Percentiles rank a stretch among this genome's conserved stretches.
phyloP scores from a whole-genome alignment of 2,113 vertebrate genomes.

The Stomatorhinus ivindoensis region DNA sequence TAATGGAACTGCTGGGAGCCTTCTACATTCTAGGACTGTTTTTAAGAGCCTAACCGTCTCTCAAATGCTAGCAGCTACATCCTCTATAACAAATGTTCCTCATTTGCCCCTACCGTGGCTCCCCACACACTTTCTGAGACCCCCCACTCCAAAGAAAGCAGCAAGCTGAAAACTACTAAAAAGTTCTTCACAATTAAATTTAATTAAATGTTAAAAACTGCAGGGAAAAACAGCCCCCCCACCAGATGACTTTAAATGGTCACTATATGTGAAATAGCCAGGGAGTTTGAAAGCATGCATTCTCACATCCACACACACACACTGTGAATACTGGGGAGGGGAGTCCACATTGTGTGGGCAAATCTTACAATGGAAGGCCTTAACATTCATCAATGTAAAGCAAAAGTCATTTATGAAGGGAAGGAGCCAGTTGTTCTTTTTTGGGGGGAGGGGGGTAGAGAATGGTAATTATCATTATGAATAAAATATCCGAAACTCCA shows the following conservation, averaged over 20 bases:
- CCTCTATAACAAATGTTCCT: not conserved
- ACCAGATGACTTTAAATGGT: not conserved
- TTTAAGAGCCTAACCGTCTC: not conserved
- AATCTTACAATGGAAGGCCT: not conserved
- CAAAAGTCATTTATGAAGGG: not conserved
- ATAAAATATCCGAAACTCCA: not conserved
- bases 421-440: not conserved
- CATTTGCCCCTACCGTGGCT: not conserved
- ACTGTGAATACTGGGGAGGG: not conserved
- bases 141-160: not conserved
- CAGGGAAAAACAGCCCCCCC: not conserved
- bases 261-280: not conserved
- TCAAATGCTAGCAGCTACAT: not conserved
- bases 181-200: not conserved
- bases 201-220: not conserved
- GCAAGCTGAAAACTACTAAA: not conserved
- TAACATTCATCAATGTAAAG: not conserved
- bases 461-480: not conserved
- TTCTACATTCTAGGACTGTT: not conserved
- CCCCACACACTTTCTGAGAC: not conserved
- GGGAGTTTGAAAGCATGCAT: not conserved
- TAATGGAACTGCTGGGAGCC: not conserved
- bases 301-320: not conserved
- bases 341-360: not conserved
- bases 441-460: not conserved